Conservation (phyloP, 1,140 invertebrate genomes). For the Drosophila kohkoa region DNA sequence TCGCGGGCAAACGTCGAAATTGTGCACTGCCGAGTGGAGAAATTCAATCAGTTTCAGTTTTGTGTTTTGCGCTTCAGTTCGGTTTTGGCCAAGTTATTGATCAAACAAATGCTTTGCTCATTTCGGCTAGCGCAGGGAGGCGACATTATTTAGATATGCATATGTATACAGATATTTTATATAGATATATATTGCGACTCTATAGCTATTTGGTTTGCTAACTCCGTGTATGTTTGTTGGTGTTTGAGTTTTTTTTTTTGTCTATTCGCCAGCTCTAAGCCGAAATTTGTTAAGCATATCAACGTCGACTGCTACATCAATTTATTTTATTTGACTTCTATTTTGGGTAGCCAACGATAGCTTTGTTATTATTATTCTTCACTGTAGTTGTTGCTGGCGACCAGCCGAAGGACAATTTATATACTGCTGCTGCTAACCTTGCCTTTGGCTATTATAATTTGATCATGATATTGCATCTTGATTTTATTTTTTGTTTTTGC, state of each 20-base stretch:
- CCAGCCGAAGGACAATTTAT: conserved; percentile 45
- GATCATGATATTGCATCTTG: conserved; percentile 21
- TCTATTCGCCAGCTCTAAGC: conserved; percentile 24
- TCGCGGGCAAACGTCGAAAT: conserved; percentile 59
- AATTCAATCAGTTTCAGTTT: conserved; percentile 34
- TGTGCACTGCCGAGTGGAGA: conserved; percentile 61
- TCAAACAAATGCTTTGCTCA: conserved; percentile 70
- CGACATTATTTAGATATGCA: conserved; percentile 54
- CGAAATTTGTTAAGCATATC: conserved; percentile 48
- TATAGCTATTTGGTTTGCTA: conserved; percentile 3
- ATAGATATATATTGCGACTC: conserved; percentile 17
- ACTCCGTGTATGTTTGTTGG: neutral
- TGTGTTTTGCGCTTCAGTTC: neutral
- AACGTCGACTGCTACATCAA: conserved; percentile 33
- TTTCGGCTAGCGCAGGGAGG: neutral
- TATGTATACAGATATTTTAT: conserved; percentile 21
- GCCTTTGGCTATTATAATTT: conserved; percentile 22
- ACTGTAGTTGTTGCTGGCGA: conserved; percentile 43
- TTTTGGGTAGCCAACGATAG: conserved; percentile 58
- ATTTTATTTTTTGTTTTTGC: neutral
- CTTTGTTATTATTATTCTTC: conserved; percentile 25
- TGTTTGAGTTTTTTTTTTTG: conserved; percentile 4
- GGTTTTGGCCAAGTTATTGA: conserved; percentile 56
- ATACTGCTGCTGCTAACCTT: conserved; percentile 22
- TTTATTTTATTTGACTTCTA: conserved; percentile 60